These are phyloP conservation scores for Trichoplusia ni DNA, from an alignment of 1,140 invertebrate species.

Conservation along the genomic window DNA sequence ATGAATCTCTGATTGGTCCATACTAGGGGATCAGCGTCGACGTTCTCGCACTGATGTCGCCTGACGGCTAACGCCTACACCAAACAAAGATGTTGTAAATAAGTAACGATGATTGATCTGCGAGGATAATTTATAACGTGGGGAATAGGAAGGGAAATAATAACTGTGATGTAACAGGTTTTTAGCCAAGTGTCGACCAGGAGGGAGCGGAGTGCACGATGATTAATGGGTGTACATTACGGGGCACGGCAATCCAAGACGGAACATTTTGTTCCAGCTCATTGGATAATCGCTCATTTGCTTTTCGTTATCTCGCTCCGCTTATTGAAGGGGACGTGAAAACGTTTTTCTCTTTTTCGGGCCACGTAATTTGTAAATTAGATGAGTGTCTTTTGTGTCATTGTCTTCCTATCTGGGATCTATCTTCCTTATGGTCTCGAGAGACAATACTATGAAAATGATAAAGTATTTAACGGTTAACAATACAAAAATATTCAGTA, in stretches of 20 bases:
- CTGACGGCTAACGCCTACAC: constrained; percentile 91
- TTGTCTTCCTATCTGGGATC: constrained; percentile 4
- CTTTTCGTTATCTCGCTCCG: constrained; percentile 48
- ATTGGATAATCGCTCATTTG: constrained; percentile 63
- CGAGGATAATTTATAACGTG: constrained; percentile 32
- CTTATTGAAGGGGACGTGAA: constrained; percentile 49
- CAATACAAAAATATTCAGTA: too few relatives aligned
- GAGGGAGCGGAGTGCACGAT: constrained; percentile 48
- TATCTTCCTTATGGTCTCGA: too few relatives aligned
- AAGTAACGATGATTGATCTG: constrained; percentile 35
- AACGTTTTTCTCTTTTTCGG: constrained; percentile 35
- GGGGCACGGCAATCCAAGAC: constrained; percentile 43
- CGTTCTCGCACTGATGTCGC: constrained; percentile 92
- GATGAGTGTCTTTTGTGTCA: constrained; percentile 22
- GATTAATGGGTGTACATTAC: constrained; percentile 63
- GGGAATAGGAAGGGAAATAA: constrained; percentile 37
- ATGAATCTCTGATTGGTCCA: constrained; percentile 98
- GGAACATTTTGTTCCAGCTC: constrained; percentile 59
- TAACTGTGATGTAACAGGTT: constrained; percentile 49
- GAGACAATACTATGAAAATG: too few relatives aligned
- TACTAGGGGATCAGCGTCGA: constrained; percentile 94
- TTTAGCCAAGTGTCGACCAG: constrained; percentile 50
- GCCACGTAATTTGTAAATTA: constrained; percentile 36
- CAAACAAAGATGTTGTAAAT: constrained; percentile 34
- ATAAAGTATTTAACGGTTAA: too few relatives aligned